Evolutionary conservation across 2,888 invertebrate genomes (phyloP).

Genomic region (Epinotia demarniana): DNA sequence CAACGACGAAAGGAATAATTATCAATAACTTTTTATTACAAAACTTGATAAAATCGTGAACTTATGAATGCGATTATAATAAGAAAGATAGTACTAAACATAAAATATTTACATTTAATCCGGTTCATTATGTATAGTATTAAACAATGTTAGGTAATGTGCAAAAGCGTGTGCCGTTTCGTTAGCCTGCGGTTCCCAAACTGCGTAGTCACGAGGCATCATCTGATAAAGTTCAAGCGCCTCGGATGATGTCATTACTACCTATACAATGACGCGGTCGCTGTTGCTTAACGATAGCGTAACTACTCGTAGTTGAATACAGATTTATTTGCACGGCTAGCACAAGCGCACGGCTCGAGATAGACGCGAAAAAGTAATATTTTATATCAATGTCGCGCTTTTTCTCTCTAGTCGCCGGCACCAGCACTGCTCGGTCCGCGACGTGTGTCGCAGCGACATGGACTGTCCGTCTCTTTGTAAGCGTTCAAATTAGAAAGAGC

Average conservation of each 20-base stretch:
- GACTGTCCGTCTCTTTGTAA: too few species aligned
- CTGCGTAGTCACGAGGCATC: constrained; percentile 35
- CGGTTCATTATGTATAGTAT: not conserved
- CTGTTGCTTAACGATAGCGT: constrained; percentile 20
- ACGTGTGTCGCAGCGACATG: too few species aligned
- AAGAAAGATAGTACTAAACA: too few species aligned
- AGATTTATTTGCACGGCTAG: not conserved
- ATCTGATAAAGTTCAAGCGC: constrained; percentile 44
- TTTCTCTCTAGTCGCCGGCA: too few species aligned
- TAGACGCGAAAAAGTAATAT: too few species aligned
- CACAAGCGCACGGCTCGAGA: not conserved
- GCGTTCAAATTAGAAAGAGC: too few species aligned
- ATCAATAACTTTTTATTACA: too few species aligned
- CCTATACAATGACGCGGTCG: constrained; percentile 18
- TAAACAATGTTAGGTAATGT: not conserved
- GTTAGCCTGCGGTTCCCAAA: constrained; percentile 23
- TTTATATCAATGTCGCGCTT: too few species aligned
- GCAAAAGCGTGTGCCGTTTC: not conserved
- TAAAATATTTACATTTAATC: not conserved
- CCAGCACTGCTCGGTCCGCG: too few species aligned
- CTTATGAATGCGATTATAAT: too few species aligned
- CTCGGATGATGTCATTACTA: constrained; percentile 43
- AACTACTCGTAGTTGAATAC: constrained; percentile 26
- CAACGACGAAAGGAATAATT: too few species aligned
- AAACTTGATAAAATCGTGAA: too few species aligned